Evolutionary conservation across 2,888 invertebrate species (phyloP), one percentile per base, ranked within the genome.

Genomic region (Trachelus stipa): DNA sequence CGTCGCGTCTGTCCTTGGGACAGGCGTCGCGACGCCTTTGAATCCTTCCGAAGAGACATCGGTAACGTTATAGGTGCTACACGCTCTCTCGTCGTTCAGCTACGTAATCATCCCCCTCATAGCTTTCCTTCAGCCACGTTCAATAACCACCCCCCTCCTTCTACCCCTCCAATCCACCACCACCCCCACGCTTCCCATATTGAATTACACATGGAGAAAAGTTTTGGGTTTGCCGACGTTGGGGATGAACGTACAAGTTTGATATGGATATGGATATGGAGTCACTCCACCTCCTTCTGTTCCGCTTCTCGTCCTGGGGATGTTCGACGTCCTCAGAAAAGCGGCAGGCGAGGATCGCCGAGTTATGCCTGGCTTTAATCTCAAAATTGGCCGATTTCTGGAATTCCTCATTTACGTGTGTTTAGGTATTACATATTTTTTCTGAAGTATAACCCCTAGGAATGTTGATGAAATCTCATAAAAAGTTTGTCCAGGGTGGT

Each of bases 151-250:
- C 56, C 56, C 6, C 56, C 4, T 33, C 33, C 40, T 12, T 11
- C 4, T 1, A 4, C 40, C 40, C 33, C 71, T 77, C 31, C 74
- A 34, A 75, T 40, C 74, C 69, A 34, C 40, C 74, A 23, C 69
- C 77, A 69, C 74, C 68, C 75, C 75, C 33, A 40, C 37, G 77
- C 31, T 69, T 86, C 83, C 84, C 85, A 84, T 87, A 87, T 85
- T 84, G 86, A 87, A 87, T 87, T 87, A 85, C 87, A 85, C 85
- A 85, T 82, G 87, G 83, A 83, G 83, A 84, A 87, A 87, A 87
- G 85, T 87, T 87, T 85, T 75, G 81, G 82, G 85, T 83, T 83
- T 81, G 81, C 79, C 79, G 82, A 82, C 75, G 35, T 81, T 79
- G 81, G 77, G 83, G 83, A 81, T 79, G 77, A 84, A 81, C 83